A percentile compares a stretch with the other conserved stretches of the same genome.
Conservation (phyloP, 2,113 vertebrate species). For the Zosterops japonicus region DNA sequence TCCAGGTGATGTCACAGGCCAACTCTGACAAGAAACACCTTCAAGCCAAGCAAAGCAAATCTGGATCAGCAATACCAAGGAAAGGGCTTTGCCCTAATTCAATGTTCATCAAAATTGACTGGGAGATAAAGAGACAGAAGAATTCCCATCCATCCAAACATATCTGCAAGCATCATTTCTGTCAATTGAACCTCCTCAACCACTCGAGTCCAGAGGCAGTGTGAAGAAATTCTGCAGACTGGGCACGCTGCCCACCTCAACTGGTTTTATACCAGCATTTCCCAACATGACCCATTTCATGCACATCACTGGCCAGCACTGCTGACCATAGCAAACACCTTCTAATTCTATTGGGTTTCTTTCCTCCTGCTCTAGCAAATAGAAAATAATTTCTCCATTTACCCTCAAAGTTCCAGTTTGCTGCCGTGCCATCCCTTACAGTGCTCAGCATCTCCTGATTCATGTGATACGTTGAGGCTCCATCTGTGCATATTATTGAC, state of each 20-base stretch:
- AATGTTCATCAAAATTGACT: background rate
- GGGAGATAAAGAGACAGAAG: background rate
- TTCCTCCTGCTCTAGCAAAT: background rate
- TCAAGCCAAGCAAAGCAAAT: background rate
- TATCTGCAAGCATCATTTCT: background rate
- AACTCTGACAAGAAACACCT: background rate
- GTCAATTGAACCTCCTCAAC: fast-evolving
- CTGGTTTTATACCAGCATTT: background rate
- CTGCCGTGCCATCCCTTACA: background rate
- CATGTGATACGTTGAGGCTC: slow-evolving; percentile 15
- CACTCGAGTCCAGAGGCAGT: background rate
- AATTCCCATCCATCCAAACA: background rate
- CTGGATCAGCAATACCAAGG: background rate
- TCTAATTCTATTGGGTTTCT: background rate
- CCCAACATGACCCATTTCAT: fast-evolving
- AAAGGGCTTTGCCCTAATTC: background rate
- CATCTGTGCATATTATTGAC: slow-evolving; percentile 59
- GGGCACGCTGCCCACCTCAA: background rate
- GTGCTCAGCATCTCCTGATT: background rate
- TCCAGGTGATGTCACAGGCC: too few species aligned
- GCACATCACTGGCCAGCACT: fast-evolving
- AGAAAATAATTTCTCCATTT: background rate
- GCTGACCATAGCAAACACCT: background rate
- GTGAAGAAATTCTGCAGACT: background rate
- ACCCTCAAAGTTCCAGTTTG: background rate